Conservation (phyloP, 1,140 invertebrate species). For the Drosophila kanapiae region DNA sequence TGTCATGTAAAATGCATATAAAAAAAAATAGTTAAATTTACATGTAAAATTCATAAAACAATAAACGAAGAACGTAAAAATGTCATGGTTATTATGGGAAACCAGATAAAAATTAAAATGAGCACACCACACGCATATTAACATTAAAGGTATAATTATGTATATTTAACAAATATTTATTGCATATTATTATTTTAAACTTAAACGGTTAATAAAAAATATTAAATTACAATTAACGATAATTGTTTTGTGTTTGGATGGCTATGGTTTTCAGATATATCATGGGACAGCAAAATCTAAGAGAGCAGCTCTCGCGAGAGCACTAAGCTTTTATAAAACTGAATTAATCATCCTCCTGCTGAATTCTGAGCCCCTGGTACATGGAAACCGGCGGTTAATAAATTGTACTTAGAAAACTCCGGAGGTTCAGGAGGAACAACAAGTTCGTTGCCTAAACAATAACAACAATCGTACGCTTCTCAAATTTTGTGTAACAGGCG, state of each 20-base stretch:
- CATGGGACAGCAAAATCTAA: no score
- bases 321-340: no score
- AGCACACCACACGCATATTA: conserved; percentile 72
- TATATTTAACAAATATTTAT: conserved; percentile 81
- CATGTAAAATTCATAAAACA: conserved; percentile 65
- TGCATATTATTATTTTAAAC: conserved; percentile 83
- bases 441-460: no score
- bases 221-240: conserved; percentile 48
- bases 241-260: not conserved
- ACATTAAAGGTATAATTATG: conserved; percentile 76
- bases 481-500: no score
- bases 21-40: conserved; percentile 79
- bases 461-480: no score
- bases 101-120: conserved; percentile 44
- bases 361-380: no score
- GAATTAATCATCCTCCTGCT: no score
- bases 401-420: no score
- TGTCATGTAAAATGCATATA: conserved; percentile 74
- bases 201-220: conserved; percentile 79
- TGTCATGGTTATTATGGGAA: conserved; percentile 8
- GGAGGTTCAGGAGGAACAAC: no score
- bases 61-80: conserved; percentile 44
- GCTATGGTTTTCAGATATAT: not conserved
- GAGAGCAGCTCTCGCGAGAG: no score
- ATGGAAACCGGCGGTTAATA: no score